Evolutionary conservation across 2,888 invertebrate genomes (phyloP).

Genomic region (Cetonia aurata): DNA sequence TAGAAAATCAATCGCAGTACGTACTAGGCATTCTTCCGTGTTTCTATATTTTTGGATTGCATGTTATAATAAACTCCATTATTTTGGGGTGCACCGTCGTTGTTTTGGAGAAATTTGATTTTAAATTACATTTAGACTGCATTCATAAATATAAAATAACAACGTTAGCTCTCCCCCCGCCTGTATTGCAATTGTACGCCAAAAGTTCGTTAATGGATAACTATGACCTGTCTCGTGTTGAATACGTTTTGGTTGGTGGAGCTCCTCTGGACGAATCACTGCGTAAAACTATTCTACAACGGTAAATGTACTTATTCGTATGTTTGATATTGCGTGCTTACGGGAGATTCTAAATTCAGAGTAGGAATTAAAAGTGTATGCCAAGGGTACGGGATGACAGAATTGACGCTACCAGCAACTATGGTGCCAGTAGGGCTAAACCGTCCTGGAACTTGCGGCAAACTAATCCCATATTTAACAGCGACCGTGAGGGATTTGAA

Average conservation of each 20-base stretch:
- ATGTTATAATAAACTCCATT: conserved; percentile 23
- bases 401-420: conserved; percentile 73
- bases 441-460: conserved; percentile 75
- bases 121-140: conserved; percentile 53
- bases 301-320: background rate
- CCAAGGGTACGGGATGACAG: conserved; percentile 85
- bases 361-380: conserved; percentile 58
- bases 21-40: conserved; percentile 54
- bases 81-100: conserved; percentile 43
- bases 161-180: conserved; percentile 78
- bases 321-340: background rate
- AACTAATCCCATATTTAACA: conserved; percentile 71
- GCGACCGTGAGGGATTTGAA: conserved; percentile 75
- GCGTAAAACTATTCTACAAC: too few relatives aligned
- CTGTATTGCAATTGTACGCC: conserved; percentile 82
- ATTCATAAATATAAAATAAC: conserved; percentile 56
- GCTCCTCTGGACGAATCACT: conserved; percentile 78
- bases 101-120: conserved; percentile 54
- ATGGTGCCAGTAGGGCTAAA: conserved; percentile 59
- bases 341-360: conserved; percentile 7
- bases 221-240: conserved; percentile 78
- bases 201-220: conserved; percentile 81
- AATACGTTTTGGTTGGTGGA: conserved; percentile 78
- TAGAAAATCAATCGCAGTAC: background rate
- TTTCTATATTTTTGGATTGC: conserved; percentile 37